phyloP scores from a whole-genome alignment of 2,888 invertebrate genomes.

The Calameuta pallipes region DNA sequence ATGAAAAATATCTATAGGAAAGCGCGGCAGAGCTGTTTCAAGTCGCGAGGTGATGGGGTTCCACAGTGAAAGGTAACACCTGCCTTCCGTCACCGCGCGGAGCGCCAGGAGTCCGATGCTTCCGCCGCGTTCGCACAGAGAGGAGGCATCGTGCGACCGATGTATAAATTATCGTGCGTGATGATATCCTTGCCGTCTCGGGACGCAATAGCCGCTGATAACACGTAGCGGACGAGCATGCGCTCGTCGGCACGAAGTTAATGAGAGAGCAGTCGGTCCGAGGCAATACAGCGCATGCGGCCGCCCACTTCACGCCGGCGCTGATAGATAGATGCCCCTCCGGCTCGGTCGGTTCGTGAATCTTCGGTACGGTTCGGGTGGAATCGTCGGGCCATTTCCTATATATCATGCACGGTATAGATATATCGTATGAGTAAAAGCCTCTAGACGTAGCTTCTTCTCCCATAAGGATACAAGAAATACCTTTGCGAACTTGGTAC shows the following conservation, averaged over 20 bases:
- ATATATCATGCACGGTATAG: background rate
- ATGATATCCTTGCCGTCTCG: background rate
- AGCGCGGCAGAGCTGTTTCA: background rate
- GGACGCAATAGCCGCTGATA: slow-evolving; percentile 37
- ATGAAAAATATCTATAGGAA: background rate
- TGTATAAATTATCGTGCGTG: background rate
- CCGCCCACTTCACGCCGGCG: slow-evolving; percentile 67
- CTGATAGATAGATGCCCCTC: slow-evolving; percentile 66
- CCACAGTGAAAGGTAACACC: background rate
- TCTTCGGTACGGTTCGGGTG: background rate
- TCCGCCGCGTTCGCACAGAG: slow-evolving; percentile 13
- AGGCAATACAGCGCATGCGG: slow-evolving; percentile 64
- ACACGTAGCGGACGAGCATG: slow-evolving; percentile 40
- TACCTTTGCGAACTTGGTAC: background rate
- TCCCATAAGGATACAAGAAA: background rate
- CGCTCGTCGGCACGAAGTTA: slow-evolving; percentile 56
- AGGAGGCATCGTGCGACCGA: background rate
- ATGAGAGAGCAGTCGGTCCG: slow-evolving; percentile 65
- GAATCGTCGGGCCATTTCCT: background rate
- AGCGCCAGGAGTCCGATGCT: slow-evolving; percentile 37
- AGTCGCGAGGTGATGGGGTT: background rate
- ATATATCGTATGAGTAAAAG: background rate
- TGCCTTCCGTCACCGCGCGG: slow-evolving; percentile 26
- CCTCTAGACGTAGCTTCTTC: background rate
- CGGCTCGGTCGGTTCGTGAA: slow-evolving; percentile 39